Evolutionary conservation across 2,797 vertebrate species (phyloP).

Genomic region (Phaenicophaeus curvirostris): DNA sequence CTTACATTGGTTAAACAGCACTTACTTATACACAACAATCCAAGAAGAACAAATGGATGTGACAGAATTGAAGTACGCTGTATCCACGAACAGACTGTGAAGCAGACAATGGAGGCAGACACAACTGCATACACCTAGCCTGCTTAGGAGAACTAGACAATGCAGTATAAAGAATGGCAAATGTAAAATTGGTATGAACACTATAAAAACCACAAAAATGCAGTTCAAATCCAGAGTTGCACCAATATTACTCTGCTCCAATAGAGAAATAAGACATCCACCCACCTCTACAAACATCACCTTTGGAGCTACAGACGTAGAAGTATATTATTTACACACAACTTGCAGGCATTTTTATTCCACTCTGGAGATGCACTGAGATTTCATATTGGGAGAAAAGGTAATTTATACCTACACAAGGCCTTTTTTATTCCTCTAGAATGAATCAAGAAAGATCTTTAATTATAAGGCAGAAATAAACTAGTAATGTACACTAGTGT

Average conservation of each 20-base stretch:
- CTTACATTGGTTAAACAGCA: not conserved
- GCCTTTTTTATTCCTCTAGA: not conserved
- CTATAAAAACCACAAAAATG: not conserved
- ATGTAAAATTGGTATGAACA: not conserved
- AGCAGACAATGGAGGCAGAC: not conserved
- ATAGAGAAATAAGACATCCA: not conserved
- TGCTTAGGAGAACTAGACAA: not conserved
- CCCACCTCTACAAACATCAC: rapidly evolving
- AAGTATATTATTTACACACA: not conserved
- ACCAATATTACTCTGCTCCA: not conserved
- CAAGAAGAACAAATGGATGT: not conserved
- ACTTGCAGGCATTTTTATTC: not conserved
- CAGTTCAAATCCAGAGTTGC: rapidly evolving
- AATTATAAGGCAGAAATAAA: not conserved
- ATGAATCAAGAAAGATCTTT: not conserved
- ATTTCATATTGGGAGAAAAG: not conserved
- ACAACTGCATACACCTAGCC: too few species aligned
- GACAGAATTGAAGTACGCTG: rapidly evolving
- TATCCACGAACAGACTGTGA: not conserved
- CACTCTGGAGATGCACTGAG: not conserved
- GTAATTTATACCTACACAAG: not conserved
- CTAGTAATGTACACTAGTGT: not conserved
- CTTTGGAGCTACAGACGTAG: not conserved
- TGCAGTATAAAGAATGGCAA: not conserved
- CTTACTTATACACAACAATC: not conserved